phyloP scores from a whole-genome alignment of 2,888 invertebrate species.

The Drosophila paucipuncta region DNA sequence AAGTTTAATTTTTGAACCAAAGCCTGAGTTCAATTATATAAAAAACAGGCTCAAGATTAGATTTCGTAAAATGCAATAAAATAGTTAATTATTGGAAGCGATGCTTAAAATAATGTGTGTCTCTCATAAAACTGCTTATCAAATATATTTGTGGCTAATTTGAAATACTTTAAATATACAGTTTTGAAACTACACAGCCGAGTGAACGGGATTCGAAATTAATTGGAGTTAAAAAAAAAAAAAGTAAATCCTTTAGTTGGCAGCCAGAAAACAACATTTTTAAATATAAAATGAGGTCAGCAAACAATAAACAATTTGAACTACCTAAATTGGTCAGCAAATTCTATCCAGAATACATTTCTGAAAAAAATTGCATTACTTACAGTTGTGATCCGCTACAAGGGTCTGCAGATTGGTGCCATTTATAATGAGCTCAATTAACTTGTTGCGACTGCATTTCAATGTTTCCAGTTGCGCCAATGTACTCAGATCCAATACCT shows the following conservation, averaged over 20 bases:
- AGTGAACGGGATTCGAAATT: not conserved
- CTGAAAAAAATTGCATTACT: slow-evolving; percentile 25
- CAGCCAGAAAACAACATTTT: not conserved
- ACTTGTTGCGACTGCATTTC: slow-evolving; percentile 91
- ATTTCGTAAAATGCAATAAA: not conserved
- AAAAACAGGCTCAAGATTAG: not conserved
- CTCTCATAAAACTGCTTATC: not conserved
- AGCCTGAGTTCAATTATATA: not conserved
- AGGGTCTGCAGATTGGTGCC: slow-evolving; percentile 91
- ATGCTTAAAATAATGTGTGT: too few species aligned
- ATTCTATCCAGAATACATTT: not conserved
- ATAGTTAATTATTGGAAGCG: not conserved
- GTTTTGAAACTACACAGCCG: not conserved
- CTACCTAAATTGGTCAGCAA: not conserved
- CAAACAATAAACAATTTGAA: not conserved
- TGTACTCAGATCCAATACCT: slow-evolving; percentile 92
- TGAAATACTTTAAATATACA: not conserved
- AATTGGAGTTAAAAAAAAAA: not conserved
- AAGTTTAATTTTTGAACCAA: not conserved
- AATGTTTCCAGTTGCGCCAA: slow-evolving; percentile 91
- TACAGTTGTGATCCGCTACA: slow-evolving; percentile 91
- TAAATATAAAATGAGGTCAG: not conserved
- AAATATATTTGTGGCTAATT: not conserved
- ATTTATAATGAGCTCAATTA: slow-evolving; percentile 92
- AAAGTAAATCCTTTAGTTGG: too few species aligned